A percentile compares a stretch with the other conserved stretches of the same genome.
phyloP scores from a whole-genome alignment of 2,888 invertebrate species.

The Spisula solida region DNA sequence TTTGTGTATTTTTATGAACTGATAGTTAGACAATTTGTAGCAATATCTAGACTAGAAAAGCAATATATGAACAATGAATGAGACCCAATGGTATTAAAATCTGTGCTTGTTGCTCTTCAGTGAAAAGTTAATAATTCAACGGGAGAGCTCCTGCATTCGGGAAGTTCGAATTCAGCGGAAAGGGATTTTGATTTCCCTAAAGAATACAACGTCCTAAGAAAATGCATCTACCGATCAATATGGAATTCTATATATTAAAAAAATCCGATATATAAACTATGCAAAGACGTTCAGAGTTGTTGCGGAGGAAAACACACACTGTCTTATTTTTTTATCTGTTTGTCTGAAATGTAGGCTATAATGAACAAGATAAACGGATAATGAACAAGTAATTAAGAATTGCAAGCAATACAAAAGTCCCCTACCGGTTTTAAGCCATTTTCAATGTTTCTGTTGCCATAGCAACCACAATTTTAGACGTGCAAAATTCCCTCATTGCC shows the following conservation, averaged over 20 bases:
- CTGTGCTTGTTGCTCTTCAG: not conserved
- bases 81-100: conserved; percentile 11
- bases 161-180: not conserved
- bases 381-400: no score
- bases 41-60: not conserved
- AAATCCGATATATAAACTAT: not conserved
- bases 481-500: no score
- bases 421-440: no score
- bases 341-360: no score
- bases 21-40: conserved; percentile 13
- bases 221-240: not conserved
- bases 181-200: conserved; percentile 1
- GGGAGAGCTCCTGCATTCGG: not conserved
- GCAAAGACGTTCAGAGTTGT: no score
- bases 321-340: no score
- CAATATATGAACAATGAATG: conserved; percentile 14
- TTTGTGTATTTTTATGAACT: not conserved
- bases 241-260: not conserved
- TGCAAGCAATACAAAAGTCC: no score
- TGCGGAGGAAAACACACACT: no score
- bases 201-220: not conserved
- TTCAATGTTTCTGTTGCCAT: no score
- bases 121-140: not conserved
- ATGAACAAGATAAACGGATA: no score
- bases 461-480: no score